Conservation (phyloP, 2,888 invertebrate species). For the Pristionchus mayeri region DNA sequence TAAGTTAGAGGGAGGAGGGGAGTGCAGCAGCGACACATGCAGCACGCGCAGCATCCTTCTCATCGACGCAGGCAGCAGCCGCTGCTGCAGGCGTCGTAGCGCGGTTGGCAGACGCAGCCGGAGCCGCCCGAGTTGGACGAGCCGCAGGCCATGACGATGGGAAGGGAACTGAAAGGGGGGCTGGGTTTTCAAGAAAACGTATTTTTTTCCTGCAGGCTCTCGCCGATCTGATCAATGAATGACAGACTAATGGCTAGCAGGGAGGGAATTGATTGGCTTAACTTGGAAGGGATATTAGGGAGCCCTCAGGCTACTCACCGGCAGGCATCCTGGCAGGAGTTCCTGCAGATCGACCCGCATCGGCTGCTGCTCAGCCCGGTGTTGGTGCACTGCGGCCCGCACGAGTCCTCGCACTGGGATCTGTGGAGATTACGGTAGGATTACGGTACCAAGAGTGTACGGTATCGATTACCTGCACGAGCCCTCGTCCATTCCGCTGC, state of each 20-base stretch:
- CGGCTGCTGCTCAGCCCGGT: slow-evolving; percentile 33
- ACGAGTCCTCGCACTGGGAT: slow-evolving; percentile 48
- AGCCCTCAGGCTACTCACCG: slow-evolving; percentile 9
- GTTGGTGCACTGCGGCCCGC: slow-evolving; percentile 48
- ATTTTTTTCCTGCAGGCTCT: too few species aligned
- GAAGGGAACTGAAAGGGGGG: not conserved
- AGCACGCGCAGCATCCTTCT: not conserved
- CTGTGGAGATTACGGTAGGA: slow-evolving; percentile 22
- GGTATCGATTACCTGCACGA: slow-evolving; percentile 43
- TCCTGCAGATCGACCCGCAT: slow-evolving; percentile 39
- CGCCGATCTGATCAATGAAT: too few species aligned
- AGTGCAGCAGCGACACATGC: not conserved
- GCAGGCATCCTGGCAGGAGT: slow-evolving; percentile 40
- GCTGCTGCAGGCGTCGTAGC: slow-evolving; percentile 34
- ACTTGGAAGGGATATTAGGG: too few species aligned
- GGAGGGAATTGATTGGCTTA: too few species aligned
- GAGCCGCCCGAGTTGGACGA: not conserved
- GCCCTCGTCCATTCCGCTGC: slow-evolving; percentile 23
- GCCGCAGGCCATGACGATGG: slow-evolving; percentile 25
- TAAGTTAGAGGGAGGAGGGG: not conserved
- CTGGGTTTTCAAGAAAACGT: not conserved
- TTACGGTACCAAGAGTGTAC: not conserved
- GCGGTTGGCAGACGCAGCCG: slow-evolving; percentile 41
- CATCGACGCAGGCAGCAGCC: slow-evolving; percentile 47
- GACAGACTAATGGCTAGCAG: too few species aligned